Evolutionary conservation across 23 tunicate genomes (phyloP).

Genomic region (Ascidia mentula): DNA sequence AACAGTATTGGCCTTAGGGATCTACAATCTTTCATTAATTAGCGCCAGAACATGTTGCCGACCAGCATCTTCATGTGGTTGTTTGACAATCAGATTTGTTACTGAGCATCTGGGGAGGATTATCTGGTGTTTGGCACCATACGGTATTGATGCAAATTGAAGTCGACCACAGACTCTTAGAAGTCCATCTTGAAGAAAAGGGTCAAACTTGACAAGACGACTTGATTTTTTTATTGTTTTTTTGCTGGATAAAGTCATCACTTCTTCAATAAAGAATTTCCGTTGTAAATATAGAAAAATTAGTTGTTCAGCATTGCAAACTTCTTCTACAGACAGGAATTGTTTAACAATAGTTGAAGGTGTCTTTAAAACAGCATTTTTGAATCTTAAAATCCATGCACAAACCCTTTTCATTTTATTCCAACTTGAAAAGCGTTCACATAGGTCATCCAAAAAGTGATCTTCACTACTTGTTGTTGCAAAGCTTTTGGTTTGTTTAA

Average conservation of each 20-base stretch:
- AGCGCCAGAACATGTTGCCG: slow-evolving; percentile 12
- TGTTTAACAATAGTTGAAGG: neutral
- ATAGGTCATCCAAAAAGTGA: neutral
- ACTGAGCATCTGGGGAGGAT: slow-evolving; percentile 14
- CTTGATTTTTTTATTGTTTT: slow-evolving; percentile 16
- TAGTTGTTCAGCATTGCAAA: slow-evolving; percentile 22
- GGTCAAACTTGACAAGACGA: slow-evolving; percentile 11
- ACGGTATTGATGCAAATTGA: slow-evolving; percentile 8
- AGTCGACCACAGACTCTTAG: slow-evolving; percentile 23
- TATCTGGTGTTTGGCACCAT: slow-evolving; percentile 24
- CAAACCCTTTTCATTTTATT: slow-evolving; percentile 7
- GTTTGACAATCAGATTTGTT: slow-evolving; percentile 11
- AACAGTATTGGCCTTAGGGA: neutral
- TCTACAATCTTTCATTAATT: slow-evolving; percentile 23
- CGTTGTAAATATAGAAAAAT: slow-evolving; percentile 8
- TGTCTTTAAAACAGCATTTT: neutral
- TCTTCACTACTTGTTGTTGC: neutral
- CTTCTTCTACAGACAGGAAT: slow-evolving; percentile 12
- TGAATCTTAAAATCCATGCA: slow-evolving; percentile 23
- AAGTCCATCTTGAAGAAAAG: slow-evolving; percentile 27
- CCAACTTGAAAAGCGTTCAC: slow-evolving; percentile 10
- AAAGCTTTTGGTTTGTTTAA: neutral
- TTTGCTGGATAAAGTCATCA: neutral
- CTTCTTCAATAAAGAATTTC: neutral
- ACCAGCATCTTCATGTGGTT: slow-evolving; percentile 11